Evolutionary conservation across 2,888 invertebrate genomes (phyloP).

Genomic region (Drosophila yooni): DNA sequence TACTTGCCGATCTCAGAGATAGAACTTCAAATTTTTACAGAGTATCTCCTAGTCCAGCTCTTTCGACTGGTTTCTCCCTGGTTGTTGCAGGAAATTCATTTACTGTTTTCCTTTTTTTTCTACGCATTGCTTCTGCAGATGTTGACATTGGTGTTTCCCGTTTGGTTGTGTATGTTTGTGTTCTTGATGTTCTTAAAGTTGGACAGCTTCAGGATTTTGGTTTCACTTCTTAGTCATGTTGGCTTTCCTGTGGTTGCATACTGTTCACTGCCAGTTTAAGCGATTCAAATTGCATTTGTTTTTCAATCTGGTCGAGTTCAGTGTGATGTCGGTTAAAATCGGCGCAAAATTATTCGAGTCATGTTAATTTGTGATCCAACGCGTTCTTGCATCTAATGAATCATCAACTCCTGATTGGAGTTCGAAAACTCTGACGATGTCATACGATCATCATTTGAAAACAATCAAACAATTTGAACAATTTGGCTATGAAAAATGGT

Average conservation of each 20-base stretch:
- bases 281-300: conserved; percentile 10
- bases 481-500: rapidly evolving
- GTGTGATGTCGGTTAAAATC: not conserved
- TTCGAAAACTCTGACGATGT: not conserved
- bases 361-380: not conserved
- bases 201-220: conserved; percentile 63
- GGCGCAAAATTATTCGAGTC: too few relatives aligned
- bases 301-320: not conserved
- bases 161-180: conserved; percentile 4
- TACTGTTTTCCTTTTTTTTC: conserved; percentile 31
- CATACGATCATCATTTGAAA: not conserved
- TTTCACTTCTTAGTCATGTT: conserved; percentile 60
- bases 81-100: conserved; percentile 5
- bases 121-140: conserved; percentile 65
- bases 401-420: not conserved
- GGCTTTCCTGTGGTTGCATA: conserved; percentile 38
- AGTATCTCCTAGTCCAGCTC: not conserved
- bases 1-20: not conserved
- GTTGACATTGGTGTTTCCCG: conserved; percentile 47
- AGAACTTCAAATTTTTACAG: not conserved
- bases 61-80: not conserved
- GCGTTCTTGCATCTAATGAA: not conserved
- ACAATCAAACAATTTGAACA: not conserved
- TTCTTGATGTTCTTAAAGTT: conserved; percentile 64
- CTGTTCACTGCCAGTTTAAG: conserved; percentile 14